phyloP scores from a whole-genome alignment of 1,140 invertebrate genomes.

The Tetramorium alpestre region DNA sequence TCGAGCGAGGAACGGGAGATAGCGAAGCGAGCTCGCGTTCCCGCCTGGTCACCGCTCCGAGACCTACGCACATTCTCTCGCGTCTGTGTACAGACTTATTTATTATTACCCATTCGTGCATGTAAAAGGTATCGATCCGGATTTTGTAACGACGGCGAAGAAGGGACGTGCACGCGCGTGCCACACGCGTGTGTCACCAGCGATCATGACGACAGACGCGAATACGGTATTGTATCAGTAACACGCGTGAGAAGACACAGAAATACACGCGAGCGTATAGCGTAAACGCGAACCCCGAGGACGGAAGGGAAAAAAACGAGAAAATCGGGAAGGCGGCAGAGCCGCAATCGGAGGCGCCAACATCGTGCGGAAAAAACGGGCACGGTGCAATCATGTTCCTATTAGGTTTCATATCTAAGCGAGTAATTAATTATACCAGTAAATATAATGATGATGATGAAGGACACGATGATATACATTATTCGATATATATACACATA shows the following conservation, averaged over 20 bases:
- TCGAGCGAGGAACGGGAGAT: background rate
- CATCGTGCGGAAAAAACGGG: constrained; percentile 72
- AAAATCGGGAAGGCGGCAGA: constrained; percentile 39
- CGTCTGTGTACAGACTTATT: constrained; percentile 58
- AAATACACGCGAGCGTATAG: constrained; percentile 61
- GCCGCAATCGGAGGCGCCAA: constrained; percentile 66
- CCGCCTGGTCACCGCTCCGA: constrained; percentile 52
- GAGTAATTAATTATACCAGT: constrained; percentile 86
- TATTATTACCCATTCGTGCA: constrained; percentile 56
- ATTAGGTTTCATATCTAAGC: constrained; percentile 86
- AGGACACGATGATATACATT: constrained; percentile 84
- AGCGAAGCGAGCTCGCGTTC: constrained; percentile 19
- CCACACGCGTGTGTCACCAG: background rate
- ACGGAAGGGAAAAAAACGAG: constrained; percentile 20
- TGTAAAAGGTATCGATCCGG: constrained; percentile 43
- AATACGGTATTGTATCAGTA: constrained; percentile 69
- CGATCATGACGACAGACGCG: background rate
- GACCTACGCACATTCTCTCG: constrained; percentile 29
- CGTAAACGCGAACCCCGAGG: constrained; percentile 58
- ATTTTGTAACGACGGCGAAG: constrained; percentile 61
- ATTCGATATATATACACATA: constrained; percentile 83
- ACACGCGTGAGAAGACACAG: constrained; percentile 52
- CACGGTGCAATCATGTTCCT: constrained; percentile 85
- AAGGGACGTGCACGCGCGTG: background rate
- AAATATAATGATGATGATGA: constrained; percentile 85